phyloP scores from a whole-genome alignment of 2,113 vertebrate genomes.

The Pantherophis guttatus region DNA sequence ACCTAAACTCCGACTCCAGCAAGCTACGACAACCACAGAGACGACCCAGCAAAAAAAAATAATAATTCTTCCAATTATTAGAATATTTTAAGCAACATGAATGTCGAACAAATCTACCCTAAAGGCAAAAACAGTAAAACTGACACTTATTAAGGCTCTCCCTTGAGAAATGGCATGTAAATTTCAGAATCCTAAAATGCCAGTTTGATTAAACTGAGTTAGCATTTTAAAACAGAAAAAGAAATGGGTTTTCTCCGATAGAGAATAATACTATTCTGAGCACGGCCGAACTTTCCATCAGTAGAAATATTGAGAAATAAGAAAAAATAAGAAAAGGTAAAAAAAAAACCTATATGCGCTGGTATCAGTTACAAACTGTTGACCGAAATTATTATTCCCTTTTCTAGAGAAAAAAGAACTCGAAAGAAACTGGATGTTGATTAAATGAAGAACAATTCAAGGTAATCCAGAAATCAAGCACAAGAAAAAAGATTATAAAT shows the following conservation, averaged over 20 bases:
- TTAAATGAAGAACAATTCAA: conserved; percentile 3
- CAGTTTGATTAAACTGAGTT: conserved; percentile 8
- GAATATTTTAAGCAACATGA: conserved; percentile 34
- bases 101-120: conserved; percentile 17
- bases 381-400: neutral
- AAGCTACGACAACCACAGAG: conserved; percentile 19
- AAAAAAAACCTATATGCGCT: conserved; percentile 4
- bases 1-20: neutral
- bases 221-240: conserved; percentile 25
- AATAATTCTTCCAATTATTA: neutral
- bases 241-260: conserved; percentile 13
- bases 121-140: neutral
- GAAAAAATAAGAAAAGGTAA: neutral
- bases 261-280: conserved; percentile 5
- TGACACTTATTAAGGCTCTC: neutral
- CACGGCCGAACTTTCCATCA: neutral
- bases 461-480: neutral
- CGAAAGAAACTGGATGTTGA: fast-evolving
- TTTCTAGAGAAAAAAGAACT: conserved; percentile 9
- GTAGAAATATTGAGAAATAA: neutral
- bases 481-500: neutral
- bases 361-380: neutral
- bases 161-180: conserved; percentile 30
- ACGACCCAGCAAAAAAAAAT: neutral
- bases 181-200: conserved; percentile 33